These are phyloP conservation scores for Agonopterix heracliana DNA, from an alignment of 2,888 invertebrate genomes.

Conservation along the genomic window DNA sequence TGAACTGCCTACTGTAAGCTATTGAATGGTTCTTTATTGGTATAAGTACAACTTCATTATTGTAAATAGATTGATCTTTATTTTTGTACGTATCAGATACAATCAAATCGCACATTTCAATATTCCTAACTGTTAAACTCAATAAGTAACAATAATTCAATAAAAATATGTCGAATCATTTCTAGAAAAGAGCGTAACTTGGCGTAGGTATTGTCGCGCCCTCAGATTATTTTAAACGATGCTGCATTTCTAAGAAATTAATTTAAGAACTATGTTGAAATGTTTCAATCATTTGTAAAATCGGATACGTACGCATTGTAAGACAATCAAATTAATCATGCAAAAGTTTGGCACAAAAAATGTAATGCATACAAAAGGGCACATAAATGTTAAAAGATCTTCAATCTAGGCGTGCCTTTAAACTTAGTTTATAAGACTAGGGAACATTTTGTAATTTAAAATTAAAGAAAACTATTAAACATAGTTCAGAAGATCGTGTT, in stretches of 20 bases:
- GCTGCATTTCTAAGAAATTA: too few relatives aligned
- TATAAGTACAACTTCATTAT: constrained; percentile 35
- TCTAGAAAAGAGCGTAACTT: too few relatives aligned
- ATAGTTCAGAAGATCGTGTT: constrained; percentile 24
- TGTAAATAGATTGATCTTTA: constrained; percentile 11
- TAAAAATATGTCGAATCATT: too few relatives aligned
- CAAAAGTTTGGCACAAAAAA: constrained; percentile 18
- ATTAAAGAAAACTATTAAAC: constrained; percentile 30
- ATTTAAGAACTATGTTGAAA: too few relatives aligned
- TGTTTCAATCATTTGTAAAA: too few relatives aligned
- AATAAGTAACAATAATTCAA: too few relatives aligned
- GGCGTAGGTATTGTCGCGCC: too few relatives aligned
- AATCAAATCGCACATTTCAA: too few relatives aligned
- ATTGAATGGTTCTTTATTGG: constrained; percentile 7
- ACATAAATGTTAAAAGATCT: constrained; percentile 27
- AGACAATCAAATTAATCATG: background rate
- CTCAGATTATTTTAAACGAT: too few relatives aligned
- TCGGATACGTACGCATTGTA: background rate
- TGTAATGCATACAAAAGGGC: constrained; percentile 26
- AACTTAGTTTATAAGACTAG: constrained; percentile 27
- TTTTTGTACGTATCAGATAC: background rate
- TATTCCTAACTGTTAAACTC: too few relatives aligned
- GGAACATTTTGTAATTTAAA: constrained; percentile 51
- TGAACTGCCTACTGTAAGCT: background rate
- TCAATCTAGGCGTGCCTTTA: constrained; percentile 53